Evolutionary conservation across 2,888 invertebrate genomes (phyloP).

Genomic region (Ctenicera cuprea): DNA sequence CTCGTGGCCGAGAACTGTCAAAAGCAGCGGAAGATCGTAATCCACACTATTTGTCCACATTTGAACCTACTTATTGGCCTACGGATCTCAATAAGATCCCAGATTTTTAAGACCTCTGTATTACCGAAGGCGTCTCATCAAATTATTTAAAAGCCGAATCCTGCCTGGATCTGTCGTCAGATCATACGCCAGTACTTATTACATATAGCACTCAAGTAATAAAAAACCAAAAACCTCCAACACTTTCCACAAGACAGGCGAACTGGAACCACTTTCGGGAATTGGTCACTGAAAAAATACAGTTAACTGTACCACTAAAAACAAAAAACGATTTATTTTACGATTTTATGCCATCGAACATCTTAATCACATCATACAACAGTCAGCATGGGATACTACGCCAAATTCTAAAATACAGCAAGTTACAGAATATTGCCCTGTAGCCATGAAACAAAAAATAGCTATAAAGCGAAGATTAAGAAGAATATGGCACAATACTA

Average conservation of each 20-base stretch:
- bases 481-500: constrained; percentile 24
- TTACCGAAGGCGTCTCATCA: constrained; percentile 9
- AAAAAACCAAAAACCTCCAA: constrained; percentile 23
- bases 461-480: constrained; percentile 5
- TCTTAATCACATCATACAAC: constrained; percentile 11
- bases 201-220: constrained; percentile 14
- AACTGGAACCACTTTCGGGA: constrained; percentile 23
- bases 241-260: constrained; percentile 13
- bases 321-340: constrained; percentile 20
- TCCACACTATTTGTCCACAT: too few species aligned
- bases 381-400: constrained; percentile 6
- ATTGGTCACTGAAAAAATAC: constrained; percentile 17
- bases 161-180: constrained; percentile 8
- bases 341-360: constrained; percentile 21
- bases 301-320: constrained; percentile 18
- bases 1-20: too few species aligned
- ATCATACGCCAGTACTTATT: constrained; percentile 19
- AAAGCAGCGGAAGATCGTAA: too few species aligned
- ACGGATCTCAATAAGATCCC: not conserved
- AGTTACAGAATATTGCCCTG: too few species aligned
- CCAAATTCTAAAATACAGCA: constrained; percentile 2
- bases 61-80: too few species aligned
- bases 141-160: constrained; percentile 8
- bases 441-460: constrained; percentile 23
- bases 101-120: constrained; percentile 18